These are phyloP conservation scores for Nomada goodeniana DNA, from an alignment of 2,888 invertebrate species.

Conservation along the genomic window DNA sequence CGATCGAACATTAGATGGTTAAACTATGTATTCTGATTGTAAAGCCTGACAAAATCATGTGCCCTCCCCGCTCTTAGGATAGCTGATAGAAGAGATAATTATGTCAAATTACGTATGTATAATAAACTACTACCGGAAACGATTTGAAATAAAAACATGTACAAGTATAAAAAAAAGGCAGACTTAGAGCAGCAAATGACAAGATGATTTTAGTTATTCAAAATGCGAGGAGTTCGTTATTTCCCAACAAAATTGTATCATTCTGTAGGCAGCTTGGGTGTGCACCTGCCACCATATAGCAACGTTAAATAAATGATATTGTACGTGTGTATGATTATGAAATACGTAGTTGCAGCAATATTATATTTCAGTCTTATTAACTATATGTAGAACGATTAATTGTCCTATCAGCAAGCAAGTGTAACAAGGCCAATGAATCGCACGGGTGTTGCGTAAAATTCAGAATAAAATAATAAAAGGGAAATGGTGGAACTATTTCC, in stretches of 20 bases:
- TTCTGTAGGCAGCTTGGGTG: slow-evolving; percentile 81
- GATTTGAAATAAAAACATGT: slow-evolving; percentile 19
- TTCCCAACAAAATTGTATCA: slow-evolving; percentile 62
- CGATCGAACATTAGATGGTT: slow-evolving; percentile 41
- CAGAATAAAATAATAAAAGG: background rate
- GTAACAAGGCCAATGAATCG: slow-evolving; percentile 80
- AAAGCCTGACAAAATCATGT: slow-evolving; percentile 75
- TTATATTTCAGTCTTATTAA: slow-evolving; percentile 56
- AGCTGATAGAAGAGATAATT: slow-evolving; percentile 66
- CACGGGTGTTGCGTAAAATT: slow-evolving; percentile 77
- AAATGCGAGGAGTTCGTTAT: slow-evolving; percentile 64
- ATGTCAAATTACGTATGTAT: slow-evolving; percentile 27
- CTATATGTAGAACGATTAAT: slow-evolving; percentile 75
- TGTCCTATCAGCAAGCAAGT: slow-evolving; percentile 83
- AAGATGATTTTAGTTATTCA: slow-evolving; percentile 47
- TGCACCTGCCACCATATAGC: slow-evolving; percentile 83
- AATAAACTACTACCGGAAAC: slow-evolving; percentile 14
- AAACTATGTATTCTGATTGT: slow-evolving; percentile 53
- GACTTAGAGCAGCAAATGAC: slow-evolving; percentile 42
- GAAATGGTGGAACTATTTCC: slow-evolving; percentile 73
- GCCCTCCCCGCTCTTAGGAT: slow-evolving; percentile 83
- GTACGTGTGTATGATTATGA: slow-evolving; percentile 56
- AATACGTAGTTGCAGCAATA: slow-evolving; percentile 67
- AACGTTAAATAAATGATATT: slow-evolving; percentile 74
- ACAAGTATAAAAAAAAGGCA: slow-evolving; percentile 51